Evolutionary conservation across 2,797 vertebrate species (phyloP).

Genomic region (Xenops minutus): DNA sequence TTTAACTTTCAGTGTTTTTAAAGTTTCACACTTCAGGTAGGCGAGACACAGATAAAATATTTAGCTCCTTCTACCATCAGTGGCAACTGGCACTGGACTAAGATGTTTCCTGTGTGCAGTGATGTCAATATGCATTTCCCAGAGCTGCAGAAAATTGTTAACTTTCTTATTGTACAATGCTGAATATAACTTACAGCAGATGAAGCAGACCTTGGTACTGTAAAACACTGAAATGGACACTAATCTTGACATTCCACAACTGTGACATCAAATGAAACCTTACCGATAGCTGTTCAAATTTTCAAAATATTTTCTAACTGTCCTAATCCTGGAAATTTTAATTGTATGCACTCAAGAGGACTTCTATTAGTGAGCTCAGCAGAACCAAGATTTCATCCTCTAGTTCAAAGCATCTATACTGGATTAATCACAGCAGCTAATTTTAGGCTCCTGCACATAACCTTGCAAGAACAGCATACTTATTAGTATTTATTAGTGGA

Average conservation of each 20-base stretch:
- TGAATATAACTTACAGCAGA: not conserved
- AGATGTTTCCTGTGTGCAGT: not conserved
- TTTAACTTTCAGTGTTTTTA: not conserved
- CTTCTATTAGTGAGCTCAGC: not conserved
- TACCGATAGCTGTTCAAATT: not conserved
- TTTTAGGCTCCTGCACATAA: not conserved
- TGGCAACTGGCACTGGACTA: not conserved
- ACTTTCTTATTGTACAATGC: not conserved
- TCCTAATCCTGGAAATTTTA: not conserved
- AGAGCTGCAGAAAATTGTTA: not conserved
- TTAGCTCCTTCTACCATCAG: not conserved
- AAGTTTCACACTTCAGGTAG: not conserved
- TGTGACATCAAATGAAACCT: not conserved
- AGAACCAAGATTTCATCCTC: not conserved
- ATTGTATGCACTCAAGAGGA: not conserved
- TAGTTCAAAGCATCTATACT: not conserved
- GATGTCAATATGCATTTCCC: not conserved
- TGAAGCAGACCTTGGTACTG: not conserved
- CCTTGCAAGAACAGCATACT: not conserved
- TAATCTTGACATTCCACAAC: not conserved
- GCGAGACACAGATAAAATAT: not conserved
- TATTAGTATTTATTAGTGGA: not conserved
- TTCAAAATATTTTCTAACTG: not conserved
- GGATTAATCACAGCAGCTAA: conserved; percentile 4
- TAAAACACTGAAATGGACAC: not conserved